Conservation (phyloP, 1,140 invertebrate species). For the Drosophila subobscura region DNA sequence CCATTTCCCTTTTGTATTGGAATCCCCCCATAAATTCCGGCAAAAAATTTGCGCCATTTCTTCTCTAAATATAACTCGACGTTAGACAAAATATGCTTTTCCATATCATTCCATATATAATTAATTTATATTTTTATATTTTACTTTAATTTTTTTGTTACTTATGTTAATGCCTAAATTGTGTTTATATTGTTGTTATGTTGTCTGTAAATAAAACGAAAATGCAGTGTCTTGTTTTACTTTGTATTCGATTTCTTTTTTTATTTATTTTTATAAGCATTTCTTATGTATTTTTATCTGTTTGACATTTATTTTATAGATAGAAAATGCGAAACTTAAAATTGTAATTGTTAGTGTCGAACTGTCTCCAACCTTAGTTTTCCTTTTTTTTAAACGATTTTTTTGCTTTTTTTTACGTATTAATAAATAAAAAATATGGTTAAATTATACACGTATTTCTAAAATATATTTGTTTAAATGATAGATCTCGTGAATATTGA, state of each 20-base stretch:
- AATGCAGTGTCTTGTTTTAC: constrained; percentile 54
- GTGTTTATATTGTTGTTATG: constrained; percentile 19
- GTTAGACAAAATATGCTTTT: constrained; percentile 75
- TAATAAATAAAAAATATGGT: constrained; percentile 51
- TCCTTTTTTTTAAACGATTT: constrained; percentile 8
- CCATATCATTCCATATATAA: constrained; percentile 41
- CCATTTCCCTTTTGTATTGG: constrained; percentile 25
- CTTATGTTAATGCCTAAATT: constrained; percentile 57
- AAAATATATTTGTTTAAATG: constrained; percentile 14
- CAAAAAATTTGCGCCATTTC: constrained; percentile 36
- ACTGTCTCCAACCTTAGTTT: constrained; percentile 11
- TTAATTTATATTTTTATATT: constrained; percentile 40
- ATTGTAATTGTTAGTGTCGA: constrained; percentile 38
- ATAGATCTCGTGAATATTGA: constrained; percentile 10
- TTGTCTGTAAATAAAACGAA: constrained; percentile 66
- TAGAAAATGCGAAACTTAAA: constrained; percentile 70
- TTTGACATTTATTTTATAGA: constrained; percentile 68
- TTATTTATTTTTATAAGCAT: constrained; percentile 58
- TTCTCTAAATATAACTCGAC: constrained; percentile 71
- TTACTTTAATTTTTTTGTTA: constrained; percentile 20
- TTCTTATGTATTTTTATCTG: constrained; percentile 62
- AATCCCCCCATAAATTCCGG: constrained; percentile 37
- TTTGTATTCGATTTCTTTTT: constrained; percentile 60
- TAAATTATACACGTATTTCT: constrained; percentile 46
- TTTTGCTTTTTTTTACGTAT: constrained; percentile 14